Base-by-base conservation (phyloP, 64 coral and sea anemone genomes). In the Actinia equina region DNA sequence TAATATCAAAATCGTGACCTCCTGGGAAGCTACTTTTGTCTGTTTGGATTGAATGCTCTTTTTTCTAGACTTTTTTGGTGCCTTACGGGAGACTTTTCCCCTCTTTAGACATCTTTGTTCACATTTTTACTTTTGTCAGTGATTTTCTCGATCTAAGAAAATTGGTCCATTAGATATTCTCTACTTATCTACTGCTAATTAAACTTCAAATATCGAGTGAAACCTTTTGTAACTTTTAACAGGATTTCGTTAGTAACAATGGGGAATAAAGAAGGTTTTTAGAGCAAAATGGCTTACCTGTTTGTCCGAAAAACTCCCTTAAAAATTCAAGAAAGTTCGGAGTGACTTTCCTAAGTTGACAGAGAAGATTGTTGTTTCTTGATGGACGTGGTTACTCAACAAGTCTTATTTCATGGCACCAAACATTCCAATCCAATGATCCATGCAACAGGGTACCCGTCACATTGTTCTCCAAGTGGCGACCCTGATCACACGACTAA, bases 371-470 rank as follows among this genome's bases (percentile, higher is more conserved):
- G 26, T 41, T 74, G 69, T 74, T 74, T 0, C 10, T 65, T 81
- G 18, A 81, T 81, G 2, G 78, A 81, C 78, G 78, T 81, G 78
- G n/a, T 22, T 37, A 81, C 78, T 81, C 78, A 81, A 52, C 43
- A 81, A 81, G 78, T 81, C 78, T 81, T 81, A 81, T 81, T 81
- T 81, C 78, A 81, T 81, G 78, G 5, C 30, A 81, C 5, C 3
- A 6, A 1, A 81, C 78, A 81, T 81, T 81, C 78, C 78, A 19
- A 81, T 81, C 78, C 43, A 51, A 49, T 81, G 78, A 81, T 81
- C 78, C 78, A n/a, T 81, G 78, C 37, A 16, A 43, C 18, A 22
- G 19, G 78, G 78, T 81, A 81, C 78, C 78, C n/a, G 78, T 81
- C 78, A 15, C 11, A 30, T 30, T 74, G 69, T 74, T 69, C 69